Evolutionary conservation across 2,888 invertebrate genomes (phyloP), one percentile per base, ranked within the genome.

Genomic region (Chironomus tentans): DNA sequence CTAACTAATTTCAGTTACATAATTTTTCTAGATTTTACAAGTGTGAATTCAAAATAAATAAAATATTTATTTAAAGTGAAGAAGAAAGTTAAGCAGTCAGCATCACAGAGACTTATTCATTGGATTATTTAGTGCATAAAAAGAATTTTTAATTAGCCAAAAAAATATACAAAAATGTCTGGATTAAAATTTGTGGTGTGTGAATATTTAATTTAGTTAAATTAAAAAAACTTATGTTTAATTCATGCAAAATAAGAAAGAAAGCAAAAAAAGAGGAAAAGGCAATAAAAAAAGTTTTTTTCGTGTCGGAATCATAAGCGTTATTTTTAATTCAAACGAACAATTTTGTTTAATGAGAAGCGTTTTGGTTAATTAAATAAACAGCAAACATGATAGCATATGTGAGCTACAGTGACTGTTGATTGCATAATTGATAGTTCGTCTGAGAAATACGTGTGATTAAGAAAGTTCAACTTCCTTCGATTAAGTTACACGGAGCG

Each of bases 141-240:
- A 6, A 28, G 5, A 28, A 1, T 2, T 38, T 38, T 38, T 38
- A 38, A 38, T 38, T 38, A 38, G 10, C 2, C 7, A 38, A 38
- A 38, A 38, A 38, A 10, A 38, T 10, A 38, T 4, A 38, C 10
- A 10, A 15, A 47, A 50, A 70, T 70, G 70, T 50, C 15, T 50
- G 70, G 70, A 70, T 50, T 70, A 56, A 70, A 70, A 22, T n/a
- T 70, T 56, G 47, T 70, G 70, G 70, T 70, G 70, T 47, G 70
- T 70, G 22, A 56, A 56, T 18, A 18, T 15, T 56, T 18, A 7
- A 6, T 68, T 15, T 46, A 18, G n/a, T 68, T 68, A 13, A 13
- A 68, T 15, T n/a, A n/a, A 15, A 46, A 68, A 68, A 46, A 38
- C 4, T 38, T 68, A 5, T n/a, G 2, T 13, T 68, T 68, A 69